Conservation (phyloP, 2,113 vertebrate species). For the Nansenia antarctica region DNA sequence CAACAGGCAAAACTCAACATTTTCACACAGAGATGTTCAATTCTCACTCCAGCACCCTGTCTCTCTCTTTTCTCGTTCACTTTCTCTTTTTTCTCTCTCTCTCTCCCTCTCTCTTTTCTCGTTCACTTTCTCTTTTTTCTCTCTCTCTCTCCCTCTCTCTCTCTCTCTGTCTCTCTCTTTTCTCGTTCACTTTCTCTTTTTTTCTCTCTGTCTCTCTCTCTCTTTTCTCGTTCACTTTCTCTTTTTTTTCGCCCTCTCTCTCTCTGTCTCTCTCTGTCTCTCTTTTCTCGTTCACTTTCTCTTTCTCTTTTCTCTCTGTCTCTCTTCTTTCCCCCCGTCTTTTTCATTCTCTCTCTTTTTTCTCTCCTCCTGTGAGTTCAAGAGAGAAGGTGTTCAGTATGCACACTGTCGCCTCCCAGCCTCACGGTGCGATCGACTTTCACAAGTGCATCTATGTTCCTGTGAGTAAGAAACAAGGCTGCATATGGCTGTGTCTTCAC, state of each 20-base stretch:
- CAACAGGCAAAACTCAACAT: constrained; percentile 17
- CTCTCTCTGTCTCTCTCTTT: background rate
- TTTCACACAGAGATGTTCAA: constrained; percentile 31
- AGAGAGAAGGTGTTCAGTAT: constrained; percentile 53
- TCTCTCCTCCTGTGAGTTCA: constrained; percentile 19
- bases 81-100: background rate
- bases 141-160: background rate
- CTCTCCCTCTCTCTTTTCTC: background rate
- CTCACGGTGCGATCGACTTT: constrained; percentile 54
- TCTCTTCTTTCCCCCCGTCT: too few relatives aligned
- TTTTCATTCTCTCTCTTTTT: background rate
- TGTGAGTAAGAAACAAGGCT: constrained; percentile 37
- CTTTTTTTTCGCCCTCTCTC: constrained; percentile 7
- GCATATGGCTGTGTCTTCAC: constrained; percentile 36
- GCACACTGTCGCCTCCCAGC: constrained; percentile 32
- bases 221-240: background rate
- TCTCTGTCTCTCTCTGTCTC: constrained; percentile 6
- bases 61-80: background rate
- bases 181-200: too few relatives aligned
- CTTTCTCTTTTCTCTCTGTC: background rate
- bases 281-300: too few relatives aligned
- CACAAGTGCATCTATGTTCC: constrained; percentile 54
- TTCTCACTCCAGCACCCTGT: constrained; percentile 5
- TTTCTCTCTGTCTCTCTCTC: background rate
- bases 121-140: background rate